These are phyloP conservation scores for Heteromormyrus szaboi DNA, from an alignment of 2,797 vertebrate genomes.

Conservation along the genomic window DNA sequence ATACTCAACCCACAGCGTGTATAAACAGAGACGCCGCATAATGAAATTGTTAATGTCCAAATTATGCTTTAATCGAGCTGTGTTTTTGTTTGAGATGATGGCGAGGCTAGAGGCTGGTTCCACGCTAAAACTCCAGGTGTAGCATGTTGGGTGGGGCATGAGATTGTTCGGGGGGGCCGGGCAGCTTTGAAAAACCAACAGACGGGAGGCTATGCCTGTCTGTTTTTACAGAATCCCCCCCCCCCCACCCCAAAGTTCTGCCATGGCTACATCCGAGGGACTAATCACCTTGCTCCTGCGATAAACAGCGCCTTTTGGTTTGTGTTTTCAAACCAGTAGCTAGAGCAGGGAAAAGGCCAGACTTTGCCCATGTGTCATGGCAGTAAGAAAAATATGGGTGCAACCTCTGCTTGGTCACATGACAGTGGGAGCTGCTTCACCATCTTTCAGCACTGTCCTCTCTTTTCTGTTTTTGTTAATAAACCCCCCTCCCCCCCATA, in stretches of 20 bases:
- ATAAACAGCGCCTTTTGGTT: neutral
- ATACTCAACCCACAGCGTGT: neutral
- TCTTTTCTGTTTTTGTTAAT: constrained; percentile 8
- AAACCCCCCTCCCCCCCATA: neutral
- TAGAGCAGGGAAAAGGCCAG: neutral
- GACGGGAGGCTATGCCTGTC: neutral
- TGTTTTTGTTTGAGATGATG: neutral
- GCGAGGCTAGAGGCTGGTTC: neutral
- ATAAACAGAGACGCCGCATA: neutral
- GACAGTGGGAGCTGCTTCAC: neutral
- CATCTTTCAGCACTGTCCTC: neutral
- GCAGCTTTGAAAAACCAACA: neutral
- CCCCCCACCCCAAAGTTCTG: neutral
- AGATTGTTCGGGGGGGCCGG: neutral
- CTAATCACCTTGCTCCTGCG: neutral
- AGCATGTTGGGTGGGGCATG: neutral
- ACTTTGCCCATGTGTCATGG: neutral
- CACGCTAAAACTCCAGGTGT: neutral
- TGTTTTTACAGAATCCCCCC: neutral
- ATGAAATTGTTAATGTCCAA: neutral
- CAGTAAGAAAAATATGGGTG: neutral
- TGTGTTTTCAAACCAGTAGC: neutral
- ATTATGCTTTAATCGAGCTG: neutral
- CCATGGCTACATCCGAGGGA: neutral
- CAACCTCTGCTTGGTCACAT: neutral